Conservation (phyloP, 2,797 vertebrate genomes). For the Centroberyx gerrardi region DNA sequence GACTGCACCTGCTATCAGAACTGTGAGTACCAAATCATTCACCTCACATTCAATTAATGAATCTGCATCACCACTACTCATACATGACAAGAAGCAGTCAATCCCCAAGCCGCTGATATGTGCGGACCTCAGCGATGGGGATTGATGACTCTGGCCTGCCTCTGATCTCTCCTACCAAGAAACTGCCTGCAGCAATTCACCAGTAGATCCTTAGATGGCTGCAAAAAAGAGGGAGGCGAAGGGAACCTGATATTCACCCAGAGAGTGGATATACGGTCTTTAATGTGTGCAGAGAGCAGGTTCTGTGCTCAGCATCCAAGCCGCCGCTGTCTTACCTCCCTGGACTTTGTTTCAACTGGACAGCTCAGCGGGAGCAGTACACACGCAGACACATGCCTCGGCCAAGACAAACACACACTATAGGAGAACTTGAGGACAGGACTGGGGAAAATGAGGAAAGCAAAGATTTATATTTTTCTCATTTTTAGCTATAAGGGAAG, state of each 20-base stretch:
- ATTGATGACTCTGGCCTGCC: slow-evolving; percentile 75
- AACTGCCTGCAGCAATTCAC: slow-evolving; percentile 73
- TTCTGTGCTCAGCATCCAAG: slow-evolving; percentile 65
- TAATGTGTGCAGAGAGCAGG: slow-evolving; percentile 67
- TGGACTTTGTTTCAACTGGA: slow-evolving; percentile 69
- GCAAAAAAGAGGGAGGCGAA: slow-evolving; percentile 49
- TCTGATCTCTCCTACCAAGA: slow-evolving; percentile 74
- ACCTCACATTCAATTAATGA: slow-evolving; percentile 53
- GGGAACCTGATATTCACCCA: slow-evolving; percentile 73
- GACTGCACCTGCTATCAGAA: slow-evolving; percentile 93
- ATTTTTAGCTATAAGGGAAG: slow-evolving; percentile 19
- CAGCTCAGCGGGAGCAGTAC: slow-evolving; percentile 54
- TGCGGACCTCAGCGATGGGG: slow-evolving; percentile 57
- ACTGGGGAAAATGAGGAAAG: slow-evolving; percentile 22
- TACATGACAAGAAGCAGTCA: slow-evolving; percentile 61
- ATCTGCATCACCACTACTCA: slow-evolving; percentile 50
- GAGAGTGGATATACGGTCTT: slow-evolving; percentile 71
- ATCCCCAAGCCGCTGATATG: slow-evolving; percentile 53
- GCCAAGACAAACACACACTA: slow-evolving; percentile 65
- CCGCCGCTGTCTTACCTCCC: slow-evolving; percentile 50
- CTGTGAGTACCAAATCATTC: slow-evolving; percentile 89
- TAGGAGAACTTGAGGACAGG: slow-evolving; percentile 45
- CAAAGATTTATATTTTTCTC: slow-evolving; percentile 29
- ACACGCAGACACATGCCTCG: slow-evolving; percentile 42
- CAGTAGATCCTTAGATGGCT: slow-evolving; percentile 57